Evolutionary conservation across 2,888 invertebrate genomes (phyloP).

Genomic region (Scaptomyza reducta): DNA sequence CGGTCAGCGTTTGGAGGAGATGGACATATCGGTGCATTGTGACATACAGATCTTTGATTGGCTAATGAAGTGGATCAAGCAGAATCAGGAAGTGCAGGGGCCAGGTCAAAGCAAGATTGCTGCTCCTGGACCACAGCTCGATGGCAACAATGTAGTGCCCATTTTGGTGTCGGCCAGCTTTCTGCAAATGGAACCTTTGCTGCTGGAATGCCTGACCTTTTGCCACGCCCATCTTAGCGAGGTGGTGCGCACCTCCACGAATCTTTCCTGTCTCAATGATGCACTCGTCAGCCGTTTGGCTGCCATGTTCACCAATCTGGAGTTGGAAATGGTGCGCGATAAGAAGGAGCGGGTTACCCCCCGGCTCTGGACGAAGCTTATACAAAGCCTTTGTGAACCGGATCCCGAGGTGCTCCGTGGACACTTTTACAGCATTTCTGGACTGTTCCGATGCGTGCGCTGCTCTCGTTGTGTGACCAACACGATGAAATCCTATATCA

Average conservation of each 20-base stretch:
- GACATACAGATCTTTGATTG: constrained; percentile 98
- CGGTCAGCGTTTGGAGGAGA: constrained; percentile 92
- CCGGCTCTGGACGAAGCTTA: constrained; percentile 92
- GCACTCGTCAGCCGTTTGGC: constrained; percentile 90
- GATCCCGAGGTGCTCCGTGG: constrained; percentile 91
- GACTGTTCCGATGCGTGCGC: constrained; percentile 89
- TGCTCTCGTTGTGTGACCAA: constrained; percentile 90
- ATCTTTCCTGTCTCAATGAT: constrained; percentile 95
- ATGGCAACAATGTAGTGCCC: constrained; percentile 94
- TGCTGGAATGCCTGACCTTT: constrained; percentile 93
- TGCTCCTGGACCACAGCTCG: constrained; percentile 86
- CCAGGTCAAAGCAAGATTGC: constrained; percentile 48
- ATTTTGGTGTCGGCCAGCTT: constrained; percentile 97
- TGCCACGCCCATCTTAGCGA: constrained; percentile 95
- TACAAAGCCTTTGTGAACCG: constrained; percentile 90
- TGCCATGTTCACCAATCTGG: constrained; percentile 94
- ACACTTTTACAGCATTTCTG: constrained; percentile 92
- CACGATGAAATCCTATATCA: constrained; percentile 89
- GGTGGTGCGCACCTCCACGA: constrained; percentile 93
- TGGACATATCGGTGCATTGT: constrained; percentile 98
- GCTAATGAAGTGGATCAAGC: constrained; percentile 98
- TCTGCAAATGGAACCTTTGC: constrained; percentile 94
- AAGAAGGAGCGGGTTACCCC: constrained; percentile 95
- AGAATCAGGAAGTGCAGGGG: constrained; percentile 47
- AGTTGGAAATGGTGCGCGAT: constrained; percentile 93